Evolutionary conservation across 2,113 vertebrate species (phyloP), one percentile per base, ranked within the genome.

Genomic region (Balaenoptera acutorostrata): DNA sequence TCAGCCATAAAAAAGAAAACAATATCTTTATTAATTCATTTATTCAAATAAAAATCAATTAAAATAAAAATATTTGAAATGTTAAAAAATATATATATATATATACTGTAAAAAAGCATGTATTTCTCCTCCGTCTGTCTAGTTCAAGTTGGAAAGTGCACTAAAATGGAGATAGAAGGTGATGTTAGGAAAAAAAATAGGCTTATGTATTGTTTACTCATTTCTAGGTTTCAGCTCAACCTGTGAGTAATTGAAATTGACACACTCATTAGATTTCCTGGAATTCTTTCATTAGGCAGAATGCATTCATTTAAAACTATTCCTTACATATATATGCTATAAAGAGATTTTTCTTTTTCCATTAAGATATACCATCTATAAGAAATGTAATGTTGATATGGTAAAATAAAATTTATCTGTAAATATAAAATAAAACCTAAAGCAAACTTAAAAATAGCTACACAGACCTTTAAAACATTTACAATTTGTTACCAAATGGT

Each of bases 201-300:
- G 31, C 2, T 52, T 77, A 29, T 15, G 52, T 68, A 23, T 20
- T 46, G 20, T 39, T 27, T 21, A n/a, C 9, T 49, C 44, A 0
- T 23, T 85, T 74, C 81, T 75, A 88, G 31, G 17, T 57, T 77
- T 33, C 31, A 71, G 23, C 12, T 57, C 52, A 39, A 68, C 78
- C 8, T 66, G 41, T 11, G 31, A 77, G 27, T 55, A 33, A 80
- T 33, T 82, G 9, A 27, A 86, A 39, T 18, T 64, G 84, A 75
- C 25, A 29, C 14, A 8, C 20, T 84, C 25, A 87, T 84, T 75
- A 55, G 31, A 71, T 80, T 75, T 81, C 29, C 31, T 57, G 20
- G 11, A 94, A 72, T 93, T 92, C 36, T 75, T 92, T 97, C n/a
- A 64, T 71, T 84, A 89, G 55, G 29, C 9, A 77, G n/a, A 95